Evolutionary conservation across 2,113 vertebrate genomes (phyloP), one percentile per base, ranked within the genome.

Genomic region (Sisor rabdophorus): DNA sequence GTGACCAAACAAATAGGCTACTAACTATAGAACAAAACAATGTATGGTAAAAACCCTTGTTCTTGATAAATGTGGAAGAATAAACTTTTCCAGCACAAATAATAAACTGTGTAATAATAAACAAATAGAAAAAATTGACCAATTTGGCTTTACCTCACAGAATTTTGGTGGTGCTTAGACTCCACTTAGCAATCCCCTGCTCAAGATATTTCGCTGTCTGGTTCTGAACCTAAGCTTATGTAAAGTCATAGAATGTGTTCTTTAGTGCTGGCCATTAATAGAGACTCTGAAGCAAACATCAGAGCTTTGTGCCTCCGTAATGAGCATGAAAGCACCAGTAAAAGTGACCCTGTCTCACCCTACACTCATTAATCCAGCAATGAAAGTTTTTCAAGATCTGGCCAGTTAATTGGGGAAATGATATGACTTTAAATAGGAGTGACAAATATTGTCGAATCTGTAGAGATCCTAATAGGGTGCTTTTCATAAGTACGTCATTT

Each of bases 351-450:
- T 36, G 71, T 84, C 80, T 85, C 85, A 81, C 82, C 77, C 78
- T 65, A 65, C 77, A 80, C 86, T 90, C 88, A 89, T 91, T 91
- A 90, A 85, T 86, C 64, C 73, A 68, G 59, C 88, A 87, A 86
- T 87, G 79, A 81, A 0, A 82, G 85, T 86, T 87, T 85, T 86
- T 87, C 86, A 89, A 58, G 80, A 80, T 80, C 83, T 54, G 53
- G 58, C 83, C 50, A 80, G 84, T 83, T 82, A 83, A 85, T 74
- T 77, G 79, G 63, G 65, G 75, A 86, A 86, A 86, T 28, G 82
- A 84, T 71, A 82, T 65, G 77, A 69, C 77, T 74, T 68, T 79
- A 83, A 76, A 76, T 67, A 61, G 30, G 59, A 83, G 50, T 55
- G 73, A 79, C 67, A 58, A 60, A 75, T 32, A 56, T 72, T 64